Percentiles rank a stretch among this genome's conserved stretches.
Evolutionary conservation across 2,888 invertebrate genomes (phyloP).

Genomic region (Troglohyphantes excavatus): DNA sequence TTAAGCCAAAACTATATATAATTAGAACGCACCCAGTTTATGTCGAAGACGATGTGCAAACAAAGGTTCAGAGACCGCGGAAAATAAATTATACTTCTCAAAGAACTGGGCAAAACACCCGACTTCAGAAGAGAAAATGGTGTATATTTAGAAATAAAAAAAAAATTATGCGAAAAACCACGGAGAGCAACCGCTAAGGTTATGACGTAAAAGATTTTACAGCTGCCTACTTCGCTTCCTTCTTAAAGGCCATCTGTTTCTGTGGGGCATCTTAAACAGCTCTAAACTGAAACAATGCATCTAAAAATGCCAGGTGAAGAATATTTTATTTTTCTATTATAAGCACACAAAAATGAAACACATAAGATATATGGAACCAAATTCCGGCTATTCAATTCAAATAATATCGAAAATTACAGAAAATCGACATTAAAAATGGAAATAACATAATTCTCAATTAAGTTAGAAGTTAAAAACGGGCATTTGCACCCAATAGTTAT

Average conservation of each 20-base stretch:
- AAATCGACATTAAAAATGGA: too few species aligned
- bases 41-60: neutral
- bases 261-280: slow-evolving; percentile 45
- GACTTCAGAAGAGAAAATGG: slow-evolving; percentile 57
- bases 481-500: too few species aligned
- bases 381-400: too few species aligned
- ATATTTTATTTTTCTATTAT: neutral
- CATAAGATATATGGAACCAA: too few species aligned
- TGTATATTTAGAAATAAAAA: slow-evolving; percentile 70
- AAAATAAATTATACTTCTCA: neutral
- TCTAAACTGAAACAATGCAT: neutral
- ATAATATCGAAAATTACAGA: too few species aligned
- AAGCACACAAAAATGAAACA: too few species aligned
- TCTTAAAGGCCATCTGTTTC: slow-evolving; percentile 66
- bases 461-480: too few species aligned
- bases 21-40: slow-evolving; percentile 5
- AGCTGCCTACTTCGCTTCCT: slow-evolving; percentile 65
- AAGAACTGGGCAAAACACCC: slow-evolving; percentile 12
- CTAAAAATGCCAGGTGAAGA: neutral
- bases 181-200: slow-evolving; percentile 50
- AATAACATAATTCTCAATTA: too few species aligned
- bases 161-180: slow-evolving; percentile 64
- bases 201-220: slow-evolving; percentile 70
- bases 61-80: slow-evolving; percentile 1
- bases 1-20: neutral